phyloP scores from a whole-genome alignment of 2,888 invertebrate species.

The Nomada ferruginata region DNA sequence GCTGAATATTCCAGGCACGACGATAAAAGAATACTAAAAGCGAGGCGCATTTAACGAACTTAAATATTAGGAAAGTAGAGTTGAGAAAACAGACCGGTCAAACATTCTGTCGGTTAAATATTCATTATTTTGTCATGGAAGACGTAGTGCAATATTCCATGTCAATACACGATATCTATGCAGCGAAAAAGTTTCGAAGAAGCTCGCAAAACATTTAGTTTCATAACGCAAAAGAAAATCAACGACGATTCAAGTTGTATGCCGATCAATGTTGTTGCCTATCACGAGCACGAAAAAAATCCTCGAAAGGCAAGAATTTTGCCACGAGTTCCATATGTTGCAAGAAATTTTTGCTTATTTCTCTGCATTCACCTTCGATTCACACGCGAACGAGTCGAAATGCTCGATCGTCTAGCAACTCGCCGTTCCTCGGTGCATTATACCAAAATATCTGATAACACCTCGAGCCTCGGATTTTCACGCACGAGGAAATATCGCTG shows the following conservation, averaged over 20 bases:
- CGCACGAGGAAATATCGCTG: conserved; percentile 18
- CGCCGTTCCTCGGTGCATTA: conserved; percentile 20
- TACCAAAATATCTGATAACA: conserved; percentile 40
- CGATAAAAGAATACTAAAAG: conserved; percentile 12
- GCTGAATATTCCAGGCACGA: conserved; percentile 26
- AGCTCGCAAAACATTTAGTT: not conserved
- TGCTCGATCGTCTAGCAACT: conserved; percentile 28
- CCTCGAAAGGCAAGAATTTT: conserved; percentile 14
- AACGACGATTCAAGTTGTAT: not conserved
- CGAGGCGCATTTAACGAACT: conserved; percentile 3
- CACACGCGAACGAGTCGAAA: conserved; percentile 25
- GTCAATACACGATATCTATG: not conserved
- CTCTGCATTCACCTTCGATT: conserved; percentile 44
- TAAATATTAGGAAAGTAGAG: conserved; percentile 43
- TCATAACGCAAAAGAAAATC: not conserved
- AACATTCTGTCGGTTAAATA: conserved; percentile 30
- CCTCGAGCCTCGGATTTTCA: not conserved
- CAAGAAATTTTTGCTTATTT: conserved; percentile 45
- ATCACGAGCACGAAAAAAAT: not conserved
- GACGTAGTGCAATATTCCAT: conserved; percentile 4
- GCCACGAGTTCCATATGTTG: not conserved
- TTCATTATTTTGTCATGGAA: conserved; percentile 4
- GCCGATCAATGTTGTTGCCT: not conserved
- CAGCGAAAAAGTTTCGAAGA: not conserved
- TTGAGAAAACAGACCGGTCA: conserved; percentile 18